phyloP scores from a whole-genome alignment of 2,797 vertebrate genomes.

The Poeciliopsis paucimaculata region DNA sequence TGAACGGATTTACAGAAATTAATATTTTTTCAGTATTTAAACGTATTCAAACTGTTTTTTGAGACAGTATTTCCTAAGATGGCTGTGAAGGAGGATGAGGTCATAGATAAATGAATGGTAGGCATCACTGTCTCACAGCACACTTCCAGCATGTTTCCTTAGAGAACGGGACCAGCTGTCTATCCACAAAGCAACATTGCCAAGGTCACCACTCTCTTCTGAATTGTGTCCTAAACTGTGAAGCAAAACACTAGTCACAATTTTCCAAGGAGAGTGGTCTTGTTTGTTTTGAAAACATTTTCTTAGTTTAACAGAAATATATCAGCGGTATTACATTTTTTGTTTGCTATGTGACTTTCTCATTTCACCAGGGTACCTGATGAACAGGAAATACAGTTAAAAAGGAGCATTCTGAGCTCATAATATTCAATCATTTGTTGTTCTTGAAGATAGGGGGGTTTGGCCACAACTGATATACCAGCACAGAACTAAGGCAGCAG shows the following conservation, averaged over 20 bases:
- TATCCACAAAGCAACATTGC: constrained; percentile 43
- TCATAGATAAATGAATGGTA: constrained; percentile 69
- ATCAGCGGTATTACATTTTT: neutral
- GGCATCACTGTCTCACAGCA: constrained; percentile 66
- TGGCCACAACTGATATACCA: constrained; percentile 62
- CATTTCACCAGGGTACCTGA: constrained; percentile 4
- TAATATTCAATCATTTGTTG: constrained; percentile 27
- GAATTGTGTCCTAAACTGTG: neutral
- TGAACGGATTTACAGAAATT: neutral
- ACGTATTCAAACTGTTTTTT: neutral
- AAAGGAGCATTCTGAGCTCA: constrained; percentile 3
- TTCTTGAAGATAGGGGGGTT: constrained; percentile 30
- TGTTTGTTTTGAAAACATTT: constrained; percentile 6
- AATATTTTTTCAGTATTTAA: neutral
- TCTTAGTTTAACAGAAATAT: constrained; percentile 1
- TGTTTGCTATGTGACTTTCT: neutral
- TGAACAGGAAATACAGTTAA: constrained; percentile 5
- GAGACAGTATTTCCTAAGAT: constrained; percentile 27
- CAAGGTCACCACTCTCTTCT: constrained; percentile 65
- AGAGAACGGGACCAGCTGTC: constrained; percentile 71
- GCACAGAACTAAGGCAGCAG: constrained; percentile 66
- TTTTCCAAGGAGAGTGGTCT: neutral
- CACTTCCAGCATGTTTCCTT: constrained; percentile 68
- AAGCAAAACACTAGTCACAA: neutral
- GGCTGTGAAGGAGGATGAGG: constrained; percentile 56